Base-by-base conservation (phyloP, 2,888 invertebrate genomes). In the Tubulanus polymorphus region DNA sequence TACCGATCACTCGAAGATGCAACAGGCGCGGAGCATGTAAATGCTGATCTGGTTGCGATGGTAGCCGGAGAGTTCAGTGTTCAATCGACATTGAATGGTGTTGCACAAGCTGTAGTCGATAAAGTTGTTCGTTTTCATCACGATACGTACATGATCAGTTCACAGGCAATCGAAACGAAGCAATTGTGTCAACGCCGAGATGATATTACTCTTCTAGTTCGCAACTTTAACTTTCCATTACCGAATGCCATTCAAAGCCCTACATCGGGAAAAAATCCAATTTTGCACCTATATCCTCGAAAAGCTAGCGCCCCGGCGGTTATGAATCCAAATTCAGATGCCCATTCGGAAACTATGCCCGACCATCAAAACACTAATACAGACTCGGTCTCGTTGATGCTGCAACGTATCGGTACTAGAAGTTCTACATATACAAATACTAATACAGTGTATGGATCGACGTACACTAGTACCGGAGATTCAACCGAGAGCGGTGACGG, bases 51-150 rank as follows among this genome's bases (percentile, higher is more conserved):
- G 18, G 72, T 72, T 3, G 57, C 67, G 26, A 72, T 74, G 73
- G 74, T 78, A 37, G 73, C 72, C 12, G 61, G 63, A 28, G 78
- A 78, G 60, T 92, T 93, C 75, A 81, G 88, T 5, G 85, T 86
- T 48, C 89, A 92, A 72, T 84, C 88, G 0, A 88, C 91, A 15
- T 81, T 93, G 62, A 87, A 85, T 23, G 87, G 87, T 32, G 91
- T 93, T 47, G 90, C 92, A 15, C 91, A 93, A 79, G 87, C 89
- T 0, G 91, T 91, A 0, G 85, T 93, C 0, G 88, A 91, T 72
- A 89, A 89, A 77, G 86, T 90, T 1, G 89, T 90, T 15, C 83
- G 89, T n/a, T 85, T 88, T 56, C 92, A 92, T 73, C 88, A 90
- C 45, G 88, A 90, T 47, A 85, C 86, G 57, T 90, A 86, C 72